Evolutionary conservation across 1,140 invertebrate species (phyloP).

Genomic region (Chironomus striatipennis): DNA sequence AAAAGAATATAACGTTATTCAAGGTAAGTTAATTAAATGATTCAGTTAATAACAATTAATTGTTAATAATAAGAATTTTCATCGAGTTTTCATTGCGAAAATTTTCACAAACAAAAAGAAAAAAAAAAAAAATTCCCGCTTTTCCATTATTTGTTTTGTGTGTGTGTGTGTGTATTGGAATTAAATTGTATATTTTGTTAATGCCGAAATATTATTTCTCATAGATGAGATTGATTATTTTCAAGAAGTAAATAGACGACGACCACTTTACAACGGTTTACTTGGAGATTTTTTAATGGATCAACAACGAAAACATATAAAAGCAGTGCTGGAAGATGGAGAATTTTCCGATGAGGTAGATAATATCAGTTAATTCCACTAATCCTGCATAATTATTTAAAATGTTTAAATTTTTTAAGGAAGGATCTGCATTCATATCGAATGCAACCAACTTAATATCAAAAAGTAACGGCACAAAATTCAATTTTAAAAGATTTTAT

Average conservation of each 20-base stretch:
- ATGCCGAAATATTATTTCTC: neutral
- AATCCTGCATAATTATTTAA: neutral
- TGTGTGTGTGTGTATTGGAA: neutral
- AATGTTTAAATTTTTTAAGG: neutral
- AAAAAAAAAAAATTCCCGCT: neutral
- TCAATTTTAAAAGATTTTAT: neutral
- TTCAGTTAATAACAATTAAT: neutral
- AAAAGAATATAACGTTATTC: neutral
- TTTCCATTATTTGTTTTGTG: no score
- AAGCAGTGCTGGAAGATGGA: neutral
- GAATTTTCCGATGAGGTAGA: slow-evolving; percentile 19
- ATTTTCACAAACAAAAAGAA: neutral
- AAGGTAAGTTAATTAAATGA: neutral
- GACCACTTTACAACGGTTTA: neutral
- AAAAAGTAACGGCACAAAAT: neutral
- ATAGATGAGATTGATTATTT: neutral
- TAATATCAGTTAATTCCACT: neutral
- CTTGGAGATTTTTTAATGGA: neutral
- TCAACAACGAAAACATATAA: neutral
- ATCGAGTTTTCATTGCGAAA: neutral
- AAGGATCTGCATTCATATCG: neutral
- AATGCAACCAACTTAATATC: neutral
- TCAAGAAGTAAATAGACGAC: neutral
- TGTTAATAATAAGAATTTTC: neutral
- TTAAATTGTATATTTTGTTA: neutral